Conservation (phyloP, 2,113 vertebrate genomes). For the Clarias magur region DNA sequence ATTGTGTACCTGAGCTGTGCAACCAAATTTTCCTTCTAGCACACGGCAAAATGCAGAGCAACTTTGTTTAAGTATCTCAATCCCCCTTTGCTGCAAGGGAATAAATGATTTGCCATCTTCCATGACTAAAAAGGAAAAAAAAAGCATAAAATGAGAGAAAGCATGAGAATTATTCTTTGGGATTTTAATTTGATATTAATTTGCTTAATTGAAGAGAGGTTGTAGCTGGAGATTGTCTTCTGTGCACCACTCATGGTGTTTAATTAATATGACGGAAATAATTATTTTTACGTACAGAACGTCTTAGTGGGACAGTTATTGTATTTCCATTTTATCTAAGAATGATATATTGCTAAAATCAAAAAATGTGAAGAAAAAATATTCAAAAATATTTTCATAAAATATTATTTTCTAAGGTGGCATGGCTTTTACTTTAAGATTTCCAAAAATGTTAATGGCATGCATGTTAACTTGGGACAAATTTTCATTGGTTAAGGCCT, state of each 20-base stretch:
- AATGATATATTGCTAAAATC: not conserved
- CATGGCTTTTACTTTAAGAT: not conserved
- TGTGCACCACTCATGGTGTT: not conserved
- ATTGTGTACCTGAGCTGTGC: constrained; percentile 52
- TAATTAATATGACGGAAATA: not conserved
- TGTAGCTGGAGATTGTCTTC: not conserved
- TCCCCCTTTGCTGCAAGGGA: constrained; percentile 4
- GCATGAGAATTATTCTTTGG: not conserved
- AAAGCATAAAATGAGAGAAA: not conserved
- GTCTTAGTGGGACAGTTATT: not conserved
- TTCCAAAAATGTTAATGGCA: not conserved
- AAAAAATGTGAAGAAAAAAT: not conserved
- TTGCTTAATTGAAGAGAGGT: not conserved
- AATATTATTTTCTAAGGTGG: not conserved
- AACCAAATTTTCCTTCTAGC: constrained; percentile 74
- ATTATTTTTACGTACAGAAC: not conserved
- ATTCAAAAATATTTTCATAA: too few species aligned
- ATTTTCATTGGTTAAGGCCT: too few species aligned
- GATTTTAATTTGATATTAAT: not conserved
- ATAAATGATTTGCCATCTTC: not conserved
- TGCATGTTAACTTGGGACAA: not conserved
- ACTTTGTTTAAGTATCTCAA: constrained; percentile 58
- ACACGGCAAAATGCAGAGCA: constrained; percentile 62
- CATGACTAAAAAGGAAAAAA: not conserved
- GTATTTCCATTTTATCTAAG: too few species aligned